A percentile compares a stretch with the other conserved stretches of the same genome.
Evolutionary conservation across 2,113 vertebrate genomes (phyloP).

Genomic region (Lampris incognitus): DNA sequence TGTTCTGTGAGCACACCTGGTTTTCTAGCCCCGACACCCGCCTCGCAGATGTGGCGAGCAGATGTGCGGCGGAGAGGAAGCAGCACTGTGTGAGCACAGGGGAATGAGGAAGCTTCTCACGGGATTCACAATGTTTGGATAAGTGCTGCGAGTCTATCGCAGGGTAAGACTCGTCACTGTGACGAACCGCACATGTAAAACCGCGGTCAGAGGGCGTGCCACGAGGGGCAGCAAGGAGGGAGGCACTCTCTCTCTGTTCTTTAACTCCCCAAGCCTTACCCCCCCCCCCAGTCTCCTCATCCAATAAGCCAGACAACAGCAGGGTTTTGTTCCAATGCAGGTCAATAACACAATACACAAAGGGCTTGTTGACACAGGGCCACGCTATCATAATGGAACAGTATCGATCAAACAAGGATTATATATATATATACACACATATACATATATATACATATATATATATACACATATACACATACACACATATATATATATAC

Average conservation of each 20-base stretch:
- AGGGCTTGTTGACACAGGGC: slow-evolving; percentile 27
- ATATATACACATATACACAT: no score
- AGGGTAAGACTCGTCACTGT: slow-evolving; percentile 9
- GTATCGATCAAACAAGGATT: slow-evolving; percentile 1
- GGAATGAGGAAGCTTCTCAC: slow-evolving; percentile 51
- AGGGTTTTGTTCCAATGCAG: slow-evolving; percentile 1
- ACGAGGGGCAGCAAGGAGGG: slow-evolving; percentile 14
- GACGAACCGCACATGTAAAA: background rate
- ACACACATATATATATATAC: no score
- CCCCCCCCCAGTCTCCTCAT: background rate
- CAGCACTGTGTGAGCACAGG: slow-evolving; percentile 36
- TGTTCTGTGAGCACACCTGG: slow-evolving; percentile 63
- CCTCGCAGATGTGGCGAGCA: slow-evolving; percentile 58
- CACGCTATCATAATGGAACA: background rate
- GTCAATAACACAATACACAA: slow-evolving; percentile 44
- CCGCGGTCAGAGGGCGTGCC: background rate
- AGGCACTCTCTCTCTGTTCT: slow-evolving; percentile 3
- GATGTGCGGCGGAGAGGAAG: slow-evolving; percentile 63
- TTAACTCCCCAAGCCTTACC: no score
- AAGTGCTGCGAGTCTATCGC: slow-evolving; percentile 51
- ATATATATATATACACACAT: background rate
- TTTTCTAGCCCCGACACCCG: slow-evolving; percentile 47
- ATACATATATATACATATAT: background rate
- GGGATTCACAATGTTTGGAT: slow-evolving; percentile 45
- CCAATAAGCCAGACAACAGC: slow-evolving; percentile 20